These are phyloP conservation scores for Chloroclystis v-ata DNA, from an alignment of 2,888 invertebrate genomes.

Conservation along the genomic window DNA sequence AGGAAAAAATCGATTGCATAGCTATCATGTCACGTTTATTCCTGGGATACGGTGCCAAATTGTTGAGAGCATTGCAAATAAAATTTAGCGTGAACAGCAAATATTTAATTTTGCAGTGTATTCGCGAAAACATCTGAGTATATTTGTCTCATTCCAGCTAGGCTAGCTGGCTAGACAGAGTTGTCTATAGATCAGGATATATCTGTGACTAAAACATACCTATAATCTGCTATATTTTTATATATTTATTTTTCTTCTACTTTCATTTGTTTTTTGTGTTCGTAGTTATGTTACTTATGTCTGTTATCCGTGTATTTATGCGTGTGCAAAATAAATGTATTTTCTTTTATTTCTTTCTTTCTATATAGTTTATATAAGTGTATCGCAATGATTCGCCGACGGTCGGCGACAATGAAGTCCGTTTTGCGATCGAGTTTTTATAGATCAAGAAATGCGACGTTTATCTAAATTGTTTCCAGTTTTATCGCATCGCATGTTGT, in stretches of 20 bases:
- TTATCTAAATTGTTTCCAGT: background rate
- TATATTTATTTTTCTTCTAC: too few relatives aligned
- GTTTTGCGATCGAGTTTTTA: conserved; percentile 12
- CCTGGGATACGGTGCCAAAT: conserved; percentile 9
- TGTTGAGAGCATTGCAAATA: conserved; percentile 13
- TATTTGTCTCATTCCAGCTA: conserved; percentile 15
- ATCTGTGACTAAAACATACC: too few relatives aligned
- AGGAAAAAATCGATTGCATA: conserved; percentile 12
- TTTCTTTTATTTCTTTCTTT: too few relatives aligned
- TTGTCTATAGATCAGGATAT: too few relatives aligned
- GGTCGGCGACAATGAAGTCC: background rate
- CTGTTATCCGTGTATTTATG: too few relatives aligned
- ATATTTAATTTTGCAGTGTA: conserved; percentile 5
- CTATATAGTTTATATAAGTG: too few relatives aligned
- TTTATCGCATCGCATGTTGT: conserved; percentile 22
- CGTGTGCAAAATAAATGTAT: too few relatives aligned
- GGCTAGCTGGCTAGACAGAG: conserved; percentile 3
- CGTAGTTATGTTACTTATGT: too few relatives aligned
- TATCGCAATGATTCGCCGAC: too few relatives aligned
- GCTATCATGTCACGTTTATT: conserved; percentile 12
- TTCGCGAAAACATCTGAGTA: conserved; percentile 2
- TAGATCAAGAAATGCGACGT: conserved; percentile 25
- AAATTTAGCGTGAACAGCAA: conserved; percentile 9
- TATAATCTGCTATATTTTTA: too few relatives aligned
- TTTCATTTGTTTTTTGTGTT: too few relatives aligned